A percentile compares a stretch with the other conserved stretches of the same genome.
These are phyloP conservation scores for Gymnocephalus cernua DNA, from an alignment of 2,113 vertebrate species.

Conservation along the genomic window DNA sequence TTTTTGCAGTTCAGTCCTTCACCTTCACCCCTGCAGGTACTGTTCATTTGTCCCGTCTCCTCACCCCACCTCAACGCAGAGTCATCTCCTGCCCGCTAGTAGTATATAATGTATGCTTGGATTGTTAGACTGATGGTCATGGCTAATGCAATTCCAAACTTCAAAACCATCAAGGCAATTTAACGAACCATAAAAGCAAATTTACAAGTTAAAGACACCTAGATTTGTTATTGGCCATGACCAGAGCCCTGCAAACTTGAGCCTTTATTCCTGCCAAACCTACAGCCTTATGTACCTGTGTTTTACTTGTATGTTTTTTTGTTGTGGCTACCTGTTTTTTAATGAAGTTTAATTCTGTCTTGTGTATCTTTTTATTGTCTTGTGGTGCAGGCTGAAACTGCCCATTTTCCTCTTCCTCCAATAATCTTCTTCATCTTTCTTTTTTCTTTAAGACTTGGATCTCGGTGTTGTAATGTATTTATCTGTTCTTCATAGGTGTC, in stretches of 20 bases:
- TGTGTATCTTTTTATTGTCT: constrained; percentile 33
- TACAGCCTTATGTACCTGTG: constrained; percentile 40
- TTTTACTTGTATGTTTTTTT: constrained; percentile 50
- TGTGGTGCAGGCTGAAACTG: constrained; percentile 36
- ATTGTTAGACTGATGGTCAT: constrained; percentile 51
- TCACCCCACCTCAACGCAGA: constrained; percentile 55
- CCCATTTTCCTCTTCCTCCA: constrained; percentile 26
- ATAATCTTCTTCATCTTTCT: constrained; percentile 29
- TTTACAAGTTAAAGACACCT: neutral
- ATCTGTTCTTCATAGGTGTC: constrained; percentile 42
- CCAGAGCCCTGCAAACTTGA: constrained; percentile 40
- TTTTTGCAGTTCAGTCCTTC: constrained; percentile 94
- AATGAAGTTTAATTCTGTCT: constrained; percentile 47
- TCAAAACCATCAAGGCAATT: neutral
- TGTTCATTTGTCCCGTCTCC: constrained; percentile 90
- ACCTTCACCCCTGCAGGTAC: constrained; percentile 93
- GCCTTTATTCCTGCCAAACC: constrained; percentile 22
- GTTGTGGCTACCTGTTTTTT: constrained; percentile 31
- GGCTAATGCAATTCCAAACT: constrained; percentile 55
- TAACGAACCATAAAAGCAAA: constrained; percentile 1
- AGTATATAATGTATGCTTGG: constrained; percentile 21
- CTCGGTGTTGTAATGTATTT: constrained; percentile 10
- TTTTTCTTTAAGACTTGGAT: constrained; percentile 18
- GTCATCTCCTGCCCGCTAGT: constrained; percentile 47
- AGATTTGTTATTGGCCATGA: constrained; percentile 55